Conservation (phyloP, 2,888 invertebrate genomes). For the Synergus laeviventris region DNA sequence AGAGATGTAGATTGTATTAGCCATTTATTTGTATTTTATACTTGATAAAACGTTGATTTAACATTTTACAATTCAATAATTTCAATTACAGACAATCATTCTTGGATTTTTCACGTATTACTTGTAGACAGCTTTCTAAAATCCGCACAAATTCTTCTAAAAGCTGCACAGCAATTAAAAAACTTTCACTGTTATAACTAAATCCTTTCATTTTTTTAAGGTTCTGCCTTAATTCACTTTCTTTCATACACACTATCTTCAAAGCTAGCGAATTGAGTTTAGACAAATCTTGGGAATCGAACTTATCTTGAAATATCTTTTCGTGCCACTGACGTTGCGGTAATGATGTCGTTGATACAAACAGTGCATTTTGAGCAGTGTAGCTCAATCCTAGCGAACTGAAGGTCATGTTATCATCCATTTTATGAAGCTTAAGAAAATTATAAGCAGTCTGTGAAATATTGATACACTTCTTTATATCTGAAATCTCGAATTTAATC, state of each 20-base stretch:
- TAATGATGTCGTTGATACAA: slow-evolving; percentile 58
- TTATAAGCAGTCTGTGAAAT: slow-evolving; percentile 76
- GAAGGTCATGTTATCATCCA: slow-evolving; percentile 82
- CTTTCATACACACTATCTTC: slow-evolving; percentile 59
- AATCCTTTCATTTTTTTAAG: slow-evolving; percentile 59
- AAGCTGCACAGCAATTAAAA: slow-evolving; percentile 61
- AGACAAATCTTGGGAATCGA: slow-evolving; percentile 57
- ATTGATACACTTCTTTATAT: slow-evolving; percentile 77
- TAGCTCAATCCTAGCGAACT: slow-evolving; percentile 82
- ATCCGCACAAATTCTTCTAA: slow-evolving; percentile 62
- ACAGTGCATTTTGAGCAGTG: slow-evolving; percentile 77
- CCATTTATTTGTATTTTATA: too few relatives aligned
- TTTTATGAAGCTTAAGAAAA: slow-evolving; percentile 81
- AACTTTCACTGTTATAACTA: slow-evolving; percentile 58
- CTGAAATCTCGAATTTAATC: slow-evolving; percentile 80
- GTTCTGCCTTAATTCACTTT: slow-evolving; percentile 51
- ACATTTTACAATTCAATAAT: slow-evolving; percentile 22
- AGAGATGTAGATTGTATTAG: too few relatives aligned
- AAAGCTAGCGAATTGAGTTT: slow-evolving; percentile 55
- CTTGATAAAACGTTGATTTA: not conserved
- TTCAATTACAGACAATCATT: not conserved
- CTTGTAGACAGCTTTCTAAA: slow-evolving; percentile 47
- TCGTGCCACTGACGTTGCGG: slow-evolving; percentile 58
- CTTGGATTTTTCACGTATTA: slow-evolving; percentile 30
- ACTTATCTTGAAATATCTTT: slow-evolving; percentile 63